These are phyloP conservation scores for Meandrusa payeni DNA, from an alignment of 2,888 invertebrate genomes.

Conservation along the genomic window DNA sequence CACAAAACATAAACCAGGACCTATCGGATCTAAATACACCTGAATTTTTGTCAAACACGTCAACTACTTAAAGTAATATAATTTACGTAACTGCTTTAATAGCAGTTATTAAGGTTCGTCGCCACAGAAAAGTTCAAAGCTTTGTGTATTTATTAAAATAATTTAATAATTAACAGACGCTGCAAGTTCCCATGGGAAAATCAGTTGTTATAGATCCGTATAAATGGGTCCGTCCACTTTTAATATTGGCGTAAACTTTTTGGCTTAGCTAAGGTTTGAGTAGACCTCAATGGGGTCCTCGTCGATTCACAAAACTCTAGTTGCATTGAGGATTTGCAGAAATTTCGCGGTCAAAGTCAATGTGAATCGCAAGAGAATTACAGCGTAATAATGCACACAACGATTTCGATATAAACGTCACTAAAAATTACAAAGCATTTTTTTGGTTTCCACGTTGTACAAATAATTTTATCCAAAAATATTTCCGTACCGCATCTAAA, in stretches of 20 bases:
- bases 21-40: conserved; percentile 31
- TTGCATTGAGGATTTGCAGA: neutral
- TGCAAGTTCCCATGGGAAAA: neutral
- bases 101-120: no score
- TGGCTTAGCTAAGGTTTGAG: conserved; percentile 65
- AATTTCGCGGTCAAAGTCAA: neutral
- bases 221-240: conserved; percentile 37
- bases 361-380: neutral
- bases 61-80: neutral
- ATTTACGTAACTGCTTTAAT: no score
- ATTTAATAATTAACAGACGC: no score
- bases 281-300: conserved; percentile 9
- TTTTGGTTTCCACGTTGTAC: conserved; percentile 70
- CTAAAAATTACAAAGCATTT: conserved; percentile 56
- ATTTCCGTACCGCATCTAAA: conserved; percentile 35
- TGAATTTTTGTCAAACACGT: conserved; percentile 9
- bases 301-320: neutral
- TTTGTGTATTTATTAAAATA: no score
- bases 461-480: conserved; percentile 64
- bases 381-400: conserved; percentile 10
- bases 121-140: no score
- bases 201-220: conserved; percentile 31
- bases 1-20: conserved; percentile 60
- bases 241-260: conserved; percentile 65
- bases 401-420: conserved; percentile 39